Conservation (phyloP, 2,888 invertebrate genomes). For the Campoplex nolae region DNA sequence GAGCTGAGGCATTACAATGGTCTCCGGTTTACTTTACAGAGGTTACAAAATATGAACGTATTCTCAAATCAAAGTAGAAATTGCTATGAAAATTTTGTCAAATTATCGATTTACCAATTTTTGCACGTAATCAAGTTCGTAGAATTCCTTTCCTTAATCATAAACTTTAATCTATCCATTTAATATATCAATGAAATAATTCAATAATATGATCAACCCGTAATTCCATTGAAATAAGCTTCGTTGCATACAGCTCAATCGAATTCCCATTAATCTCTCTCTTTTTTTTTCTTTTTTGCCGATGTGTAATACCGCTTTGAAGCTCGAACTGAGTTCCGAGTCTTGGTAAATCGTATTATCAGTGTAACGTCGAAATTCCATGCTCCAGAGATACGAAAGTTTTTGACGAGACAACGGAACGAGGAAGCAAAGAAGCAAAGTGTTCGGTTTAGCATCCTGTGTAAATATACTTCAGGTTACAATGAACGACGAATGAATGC, state of each 20-base stretch:
- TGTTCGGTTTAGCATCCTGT: neutral
- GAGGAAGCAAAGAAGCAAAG: neutral
- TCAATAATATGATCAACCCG: neutral
- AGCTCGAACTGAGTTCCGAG: neutral
- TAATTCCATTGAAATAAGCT: neutral
- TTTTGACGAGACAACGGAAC: neutral
- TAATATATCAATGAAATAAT: neutral
- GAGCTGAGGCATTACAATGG: too few species aligned
- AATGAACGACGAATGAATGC: constrained; percentile 13
- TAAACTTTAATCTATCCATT: neutral
- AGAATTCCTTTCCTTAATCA: neutral
- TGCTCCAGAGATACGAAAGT: constrained; percentile 7
- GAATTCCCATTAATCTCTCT: neutral
- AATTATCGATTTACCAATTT: neutral
- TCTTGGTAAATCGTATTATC: neutral
- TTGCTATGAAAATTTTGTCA: neutral
- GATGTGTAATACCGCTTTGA: neutral
- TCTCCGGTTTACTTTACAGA: neutral
- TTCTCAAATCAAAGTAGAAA: neutral
- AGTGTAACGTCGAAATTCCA: neutral
- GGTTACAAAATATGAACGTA: neutral
- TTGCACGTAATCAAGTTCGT: neutral
- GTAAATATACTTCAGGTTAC: constrained; percentile 3
- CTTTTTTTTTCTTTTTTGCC: neutral
- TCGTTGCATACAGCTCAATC: neutral